Conservation (phyloP, 2,888 invertebrate genomes). For the Leucophenga maculata region DNA sequence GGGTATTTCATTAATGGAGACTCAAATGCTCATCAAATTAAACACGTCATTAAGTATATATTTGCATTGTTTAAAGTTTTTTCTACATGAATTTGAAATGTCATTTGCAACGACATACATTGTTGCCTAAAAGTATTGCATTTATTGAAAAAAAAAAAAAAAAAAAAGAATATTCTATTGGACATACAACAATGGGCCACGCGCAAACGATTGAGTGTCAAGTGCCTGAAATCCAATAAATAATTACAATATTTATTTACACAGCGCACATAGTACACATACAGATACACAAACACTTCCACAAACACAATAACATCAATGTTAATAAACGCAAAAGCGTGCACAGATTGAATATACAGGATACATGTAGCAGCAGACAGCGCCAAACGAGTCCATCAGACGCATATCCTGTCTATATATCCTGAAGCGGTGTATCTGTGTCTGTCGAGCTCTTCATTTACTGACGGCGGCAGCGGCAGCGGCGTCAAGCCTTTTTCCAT, state of each 20-base stretch:
- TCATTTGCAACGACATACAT: no score
- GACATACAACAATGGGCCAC: not conserved
- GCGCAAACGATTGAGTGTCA: slow-evolving; percentile 31
- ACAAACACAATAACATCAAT: not conserved
- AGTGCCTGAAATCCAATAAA: slow-evolving; percentile 58
- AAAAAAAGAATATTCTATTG: no score
- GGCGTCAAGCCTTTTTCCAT: not conserved
- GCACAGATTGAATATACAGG: not conserved
- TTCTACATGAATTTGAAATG: no score
- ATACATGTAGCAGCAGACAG: no score
- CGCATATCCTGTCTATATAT: slow-evolving; percentile 1
- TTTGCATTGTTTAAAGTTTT: no score
- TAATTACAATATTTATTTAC: slow-evolving; percentile 61
- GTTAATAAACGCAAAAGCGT: slow-evolving; percentile 7
- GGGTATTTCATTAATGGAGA: no score
- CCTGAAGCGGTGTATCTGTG: not conserved
- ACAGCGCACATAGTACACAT: slow-evolving; percentile 53
- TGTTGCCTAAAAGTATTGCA: no score
- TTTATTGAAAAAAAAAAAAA: no score
- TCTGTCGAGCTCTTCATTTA: not conserved
- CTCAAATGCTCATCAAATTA: no score
- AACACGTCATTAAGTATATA: no score
- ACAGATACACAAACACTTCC: not conserved
- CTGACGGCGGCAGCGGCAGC: no score
- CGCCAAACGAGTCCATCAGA: slow-evolving; percentile 11